These are phyloP conservation scores for Cybosia mesomella DNA, from an alignment of 2,888 invertebrate genomes.

Conservation along the genomic window DNA sequence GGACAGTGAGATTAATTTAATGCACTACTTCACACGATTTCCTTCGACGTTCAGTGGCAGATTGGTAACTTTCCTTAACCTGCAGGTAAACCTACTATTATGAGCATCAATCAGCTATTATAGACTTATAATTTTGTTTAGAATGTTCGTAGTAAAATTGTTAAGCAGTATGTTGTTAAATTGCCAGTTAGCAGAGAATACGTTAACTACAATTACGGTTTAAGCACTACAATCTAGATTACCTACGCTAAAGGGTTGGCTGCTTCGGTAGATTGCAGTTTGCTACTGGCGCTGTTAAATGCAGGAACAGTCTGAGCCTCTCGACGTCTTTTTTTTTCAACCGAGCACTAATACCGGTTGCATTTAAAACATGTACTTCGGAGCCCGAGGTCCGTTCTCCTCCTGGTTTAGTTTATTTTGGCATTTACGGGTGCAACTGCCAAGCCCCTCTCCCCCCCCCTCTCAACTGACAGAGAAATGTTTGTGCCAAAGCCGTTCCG, in stretches of 20 bases:
- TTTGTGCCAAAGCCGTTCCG: too few relatives aligned
- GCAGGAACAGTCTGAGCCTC: not conserved
- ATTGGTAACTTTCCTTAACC: conserved; percentile 70
- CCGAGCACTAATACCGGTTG: too few relatives aligned
- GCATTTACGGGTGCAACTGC: too few relatives aligned
- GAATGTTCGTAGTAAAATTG: conserved; percentile 1
- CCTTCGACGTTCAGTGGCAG: conserved; percentile 52
- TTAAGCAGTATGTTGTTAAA: conserved; percentile 1
- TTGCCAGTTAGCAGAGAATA: conserved; percentile 2
- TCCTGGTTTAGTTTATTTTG: too few relatives aligned
- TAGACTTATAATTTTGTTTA: conserved; percentile 9
- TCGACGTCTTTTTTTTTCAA: too few relatives aligned
- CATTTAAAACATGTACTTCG: too few relatives aligned
- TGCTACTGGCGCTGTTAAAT: not conserved
- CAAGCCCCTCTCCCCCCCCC: too few relatives aligned
- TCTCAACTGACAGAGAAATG: too few relatives aligned
- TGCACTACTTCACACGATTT: conserved; percentile 71
- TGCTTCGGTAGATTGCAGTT: not conserved
- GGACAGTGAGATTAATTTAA: conserved; percentile 60
- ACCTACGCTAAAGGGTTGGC: not conserved
- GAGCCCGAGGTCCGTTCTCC: too few relatives aligned
- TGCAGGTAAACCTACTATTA: conserved; percentile 30
- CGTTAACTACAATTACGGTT: not conserved
- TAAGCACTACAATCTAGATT: not conserved
- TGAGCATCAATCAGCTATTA: conserved; percentile 27